Percentiles rank a stretch among this genome's conserved stretches.
Evolutionary conservation across 2,888 invertebrate species (phyloP).

Genomic region (Timandra comae): DNA sequence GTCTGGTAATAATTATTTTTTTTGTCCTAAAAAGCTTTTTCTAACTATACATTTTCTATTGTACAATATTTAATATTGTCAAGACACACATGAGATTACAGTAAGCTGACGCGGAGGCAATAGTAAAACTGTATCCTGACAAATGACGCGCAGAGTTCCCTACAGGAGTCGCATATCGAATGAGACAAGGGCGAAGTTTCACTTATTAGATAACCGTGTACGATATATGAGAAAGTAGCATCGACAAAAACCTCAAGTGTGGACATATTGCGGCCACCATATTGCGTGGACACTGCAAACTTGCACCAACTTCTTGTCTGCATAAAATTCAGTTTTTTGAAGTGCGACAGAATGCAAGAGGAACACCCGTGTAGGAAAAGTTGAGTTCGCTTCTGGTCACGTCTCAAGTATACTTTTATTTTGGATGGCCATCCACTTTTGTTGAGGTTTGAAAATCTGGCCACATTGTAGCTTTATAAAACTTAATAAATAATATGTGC

Average conservation of each 20-base stretch:
- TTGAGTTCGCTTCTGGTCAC: conserved; percentile 32
- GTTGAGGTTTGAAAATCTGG: background rate
- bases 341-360: conserved; percentile 21
- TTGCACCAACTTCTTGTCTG: conserved; percentile 59
- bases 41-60: too few relatives aligned
- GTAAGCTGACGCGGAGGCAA: conserved; percentile 12
- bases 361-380: conserved; percentile 30
- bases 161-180: conserved; percentile 67
- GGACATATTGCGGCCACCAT: conserved; percentile 67
- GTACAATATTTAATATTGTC: too few relatives aligned
- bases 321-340: conserved; percentile 51
- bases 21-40: too few relatives aligned
- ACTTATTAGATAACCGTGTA: conserved; percentile 67
- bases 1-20: too few relatives aligned
- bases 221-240: conserved; percentile 67
- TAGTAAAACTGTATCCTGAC: conserved; percentile 33
- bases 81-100: conserved; percentile 5
- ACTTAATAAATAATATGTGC: too few relatives aligned
- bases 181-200: conserved; percentile 65
- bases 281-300: conserved; percentile 56
- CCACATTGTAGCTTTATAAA: too few relatives aligned
- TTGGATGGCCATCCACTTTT: conserved; percentile 24
- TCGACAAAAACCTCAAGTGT: conserved; percentile 61
- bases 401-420: conserved; percentile 42
- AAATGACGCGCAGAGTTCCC: conserved; percentile 49